phyloP scores from a whole-genome alignment of 1,140 invertebrate species.

The Cydia amplana region DNA sequence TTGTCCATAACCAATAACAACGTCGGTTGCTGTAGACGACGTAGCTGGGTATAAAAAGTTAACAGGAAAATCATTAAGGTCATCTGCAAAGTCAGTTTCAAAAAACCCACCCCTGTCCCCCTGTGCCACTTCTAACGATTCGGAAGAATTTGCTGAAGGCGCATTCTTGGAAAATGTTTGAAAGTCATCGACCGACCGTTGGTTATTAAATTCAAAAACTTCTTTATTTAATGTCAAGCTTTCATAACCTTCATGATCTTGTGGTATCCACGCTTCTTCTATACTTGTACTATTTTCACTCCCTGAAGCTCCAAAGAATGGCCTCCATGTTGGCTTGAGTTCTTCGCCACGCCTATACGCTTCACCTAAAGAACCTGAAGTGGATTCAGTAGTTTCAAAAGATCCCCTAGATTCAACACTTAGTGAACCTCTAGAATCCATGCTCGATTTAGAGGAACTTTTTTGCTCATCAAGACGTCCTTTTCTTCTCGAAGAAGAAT shows the following conservation, averaged over 20 bases:
- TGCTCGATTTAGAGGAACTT: conserved; percentile 81
- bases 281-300: conserved; percentile 87
- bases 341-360: conserved; percentile 84
- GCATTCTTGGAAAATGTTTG: conserved; percentile 78
- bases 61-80: conserved; percentile 86
- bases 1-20: conserved; percentile 84
- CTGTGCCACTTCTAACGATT: conserved; percentile 42
- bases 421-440: conserved; percentile 81
- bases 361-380: conserved; percentile 85
- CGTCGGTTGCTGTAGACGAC: conserved; percentile 82
- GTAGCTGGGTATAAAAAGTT: conserved; percentile 85
- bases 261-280: conserved; percentile 89
- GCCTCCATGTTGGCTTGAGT: conserved; percentile 88
- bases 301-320: conserved; percentile 89
- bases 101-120: conserved; percentile 67
- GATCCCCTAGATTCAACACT: conserved; percentile 84
- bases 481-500: conserved; percentile 74
- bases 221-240: conserved; percentile 74
- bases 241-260: conserved; percentile 85
- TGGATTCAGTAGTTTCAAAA: conserved; percentile 86
- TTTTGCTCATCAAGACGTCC: conserved; percentile 76
- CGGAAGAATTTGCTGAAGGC: conserved; percentile 81
- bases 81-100: conserved; percentile 85
- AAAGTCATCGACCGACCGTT: conserved; percentile 75
- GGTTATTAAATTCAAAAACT: conserved; percentile 73